phyloP scores from a whole-genome alignment of 2,888 invertebrate genomes.

The Ormyrus rosae region DNA sequence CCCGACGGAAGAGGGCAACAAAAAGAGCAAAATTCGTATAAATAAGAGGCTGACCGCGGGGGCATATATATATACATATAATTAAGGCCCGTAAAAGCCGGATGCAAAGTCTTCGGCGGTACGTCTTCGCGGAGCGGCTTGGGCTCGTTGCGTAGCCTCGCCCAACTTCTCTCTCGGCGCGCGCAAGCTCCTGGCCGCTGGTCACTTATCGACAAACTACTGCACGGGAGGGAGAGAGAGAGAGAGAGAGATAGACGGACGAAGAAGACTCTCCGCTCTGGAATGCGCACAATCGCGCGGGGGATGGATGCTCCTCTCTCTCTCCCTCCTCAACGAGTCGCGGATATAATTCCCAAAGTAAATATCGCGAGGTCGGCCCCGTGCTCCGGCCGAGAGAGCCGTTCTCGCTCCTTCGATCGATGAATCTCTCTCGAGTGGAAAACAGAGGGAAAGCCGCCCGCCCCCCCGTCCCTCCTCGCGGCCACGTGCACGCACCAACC shows the following conservation, averaged over 20 bases:
- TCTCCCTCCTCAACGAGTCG: neutral
- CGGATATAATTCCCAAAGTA: constrained; percentile 42
- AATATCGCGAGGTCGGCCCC: constrained; percentile 11
- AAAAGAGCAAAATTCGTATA: too few relatives aligned
- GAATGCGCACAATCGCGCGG: constrained; percentile 34
- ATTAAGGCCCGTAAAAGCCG: too few relatives aligned
- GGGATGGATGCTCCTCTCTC: constrained; percentile 1
- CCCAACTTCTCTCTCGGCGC: constrained; percentile 18
- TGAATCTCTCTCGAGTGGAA: too few relatives aligned
- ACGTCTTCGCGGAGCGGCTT: too few relatives aligned
- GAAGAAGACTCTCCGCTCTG: neutral
- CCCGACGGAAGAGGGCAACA: too few relatives aligned
- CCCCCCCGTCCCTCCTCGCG: too few relatives aligned
- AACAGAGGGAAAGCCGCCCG: too few relatives aligned
- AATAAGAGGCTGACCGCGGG: too few relatives aligned
- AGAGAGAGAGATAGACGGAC: too few relatives aligned
- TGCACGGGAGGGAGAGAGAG: neutral
- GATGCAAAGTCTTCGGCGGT: too few relatives aligned
- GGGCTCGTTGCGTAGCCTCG: constrained; percentile 14
- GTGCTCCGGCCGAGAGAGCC: neutral
- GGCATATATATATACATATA: too few relatives aligned
- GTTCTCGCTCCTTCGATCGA: neutral
- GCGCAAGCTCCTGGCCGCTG: constrained; percentile 43
- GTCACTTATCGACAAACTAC: constrained; percentile 50
- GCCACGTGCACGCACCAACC: too few relatives aligned